Percentiles rank a stretch among this genome's conserved stretches.
Conservation (phyloP, 1,140 invertebrate genomes). For the Ceratina australensis region DNA sequence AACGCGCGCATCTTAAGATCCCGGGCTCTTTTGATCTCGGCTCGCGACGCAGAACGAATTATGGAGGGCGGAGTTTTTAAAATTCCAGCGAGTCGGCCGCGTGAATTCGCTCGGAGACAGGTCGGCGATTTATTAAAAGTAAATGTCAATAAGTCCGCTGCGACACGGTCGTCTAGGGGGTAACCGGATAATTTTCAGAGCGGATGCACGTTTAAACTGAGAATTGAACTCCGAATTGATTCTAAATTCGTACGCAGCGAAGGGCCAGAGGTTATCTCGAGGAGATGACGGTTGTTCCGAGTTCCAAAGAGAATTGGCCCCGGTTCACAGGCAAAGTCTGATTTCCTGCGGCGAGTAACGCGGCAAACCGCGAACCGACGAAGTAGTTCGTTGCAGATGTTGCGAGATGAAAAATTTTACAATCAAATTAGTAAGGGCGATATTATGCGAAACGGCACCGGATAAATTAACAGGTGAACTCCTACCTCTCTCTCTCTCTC, state of each 20-base stretch:
- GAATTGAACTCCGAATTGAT: not conserved
- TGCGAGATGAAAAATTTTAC: conserved; percentile 39
- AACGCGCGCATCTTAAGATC: not conserved
- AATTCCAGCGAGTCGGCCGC: not conserved
- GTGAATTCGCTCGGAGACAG: no score
- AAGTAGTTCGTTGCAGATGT: conserved; percentile 32
- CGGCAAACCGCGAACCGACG: conserved; percentile 10
- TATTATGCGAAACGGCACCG: not conserved
- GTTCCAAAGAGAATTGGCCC: conserved; percentile 34
- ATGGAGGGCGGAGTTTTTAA: not conserved
- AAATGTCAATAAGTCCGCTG: no score
- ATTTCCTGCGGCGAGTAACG: conserved; percentile 23
- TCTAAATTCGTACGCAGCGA: conserved; percentile 27
- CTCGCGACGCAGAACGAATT: not conserved
- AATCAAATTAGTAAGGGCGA: conserved; percentile 22
- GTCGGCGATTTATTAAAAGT: no score
- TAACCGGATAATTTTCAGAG: not conserved
- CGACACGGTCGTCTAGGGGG: no score
- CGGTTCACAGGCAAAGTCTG: conserved; percentile 16
- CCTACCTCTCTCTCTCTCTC: not conserved
- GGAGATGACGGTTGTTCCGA: conserved; percentile 28
- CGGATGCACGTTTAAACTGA: no score
- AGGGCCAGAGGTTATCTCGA: conserved; percentile 18
- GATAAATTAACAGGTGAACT: not conserved
- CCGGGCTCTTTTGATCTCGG: not conserved